Conservation (phyloP, 2,113 vertebrate species). For the Scatophagus argus region DNA sequence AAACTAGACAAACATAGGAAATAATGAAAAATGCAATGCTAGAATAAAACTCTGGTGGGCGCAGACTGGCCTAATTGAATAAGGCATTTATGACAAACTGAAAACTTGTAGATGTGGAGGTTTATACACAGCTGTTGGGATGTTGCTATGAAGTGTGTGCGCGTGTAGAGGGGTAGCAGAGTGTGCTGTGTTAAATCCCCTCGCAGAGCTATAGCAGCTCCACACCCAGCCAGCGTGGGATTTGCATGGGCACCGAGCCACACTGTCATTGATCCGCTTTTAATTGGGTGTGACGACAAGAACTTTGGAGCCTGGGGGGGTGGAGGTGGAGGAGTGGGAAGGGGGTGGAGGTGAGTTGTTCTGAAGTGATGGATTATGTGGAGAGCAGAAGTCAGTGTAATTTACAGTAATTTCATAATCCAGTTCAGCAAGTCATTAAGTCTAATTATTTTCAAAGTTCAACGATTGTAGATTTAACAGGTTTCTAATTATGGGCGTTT, state of each 20-base stretch:
- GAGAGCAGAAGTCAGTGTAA: neutral
- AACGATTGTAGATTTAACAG: no score
- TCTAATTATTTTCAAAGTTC: constrained; percentile 9
- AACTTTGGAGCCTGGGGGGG: constrained; percentile 56
- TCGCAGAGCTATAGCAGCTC: constrained; percentile 53
- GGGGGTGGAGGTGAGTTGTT: no score
- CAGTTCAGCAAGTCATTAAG: constrained; percentile 16
- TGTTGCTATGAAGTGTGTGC: constrained; percentile 1
- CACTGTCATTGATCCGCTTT: constrained; percentile 75
- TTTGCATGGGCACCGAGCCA: constrained; percentile 82
- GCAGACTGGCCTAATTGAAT: neutral
- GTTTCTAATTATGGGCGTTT: no score
- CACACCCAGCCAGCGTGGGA: constrained; percentile 70
- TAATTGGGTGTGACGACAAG: constrained; percentile 79
- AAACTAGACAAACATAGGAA: no score
- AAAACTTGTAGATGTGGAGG: constrained; percentile 1
- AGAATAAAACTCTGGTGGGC: no score
- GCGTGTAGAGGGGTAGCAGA: constrained; percentile 5
- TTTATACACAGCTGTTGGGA: constrained; percentile 3
- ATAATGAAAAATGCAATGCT: no score
- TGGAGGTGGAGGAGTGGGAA: neutral
- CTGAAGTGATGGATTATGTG: neutral
- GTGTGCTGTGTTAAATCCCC: constrained; percentile 74
- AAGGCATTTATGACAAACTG: neutral
- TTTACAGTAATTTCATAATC: constrained; percentile 39